Conservation (phyloP, 2,113 vertebrate genomes). For the Ceyx cyanopectus region DNA sequence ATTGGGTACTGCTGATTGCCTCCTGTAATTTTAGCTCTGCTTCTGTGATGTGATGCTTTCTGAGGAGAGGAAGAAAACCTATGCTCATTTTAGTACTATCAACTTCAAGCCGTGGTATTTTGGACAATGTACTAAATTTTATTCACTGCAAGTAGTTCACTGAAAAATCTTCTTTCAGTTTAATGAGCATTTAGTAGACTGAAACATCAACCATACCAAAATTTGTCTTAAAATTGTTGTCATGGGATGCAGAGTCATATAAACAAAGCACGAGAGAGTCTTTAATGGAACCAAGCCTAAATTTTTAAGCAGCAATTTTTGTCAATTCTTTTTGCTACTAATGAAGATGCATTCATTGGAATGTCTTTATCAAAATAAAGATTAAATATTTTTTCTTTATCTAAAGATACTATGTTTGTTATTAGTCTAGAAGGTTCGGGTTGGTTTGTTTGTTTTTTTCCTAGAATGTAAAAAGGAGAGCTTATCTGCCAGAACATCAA, state of each 20-base stretch:
- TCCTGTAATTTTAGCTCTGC: not conserved
- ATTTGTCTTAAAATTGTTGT: not conserved
- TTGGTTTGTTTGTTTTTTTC: not conserved
- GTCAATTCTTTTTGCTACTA: not conserved
- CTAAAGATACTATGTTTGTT: not conserved
- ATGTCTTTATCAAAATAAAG: not conserved
- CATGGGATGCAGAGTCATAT: not conserved
- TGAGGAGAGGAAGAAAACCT: not conserved
- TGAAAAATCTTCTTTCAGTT: slow-evolving; percentile 6
- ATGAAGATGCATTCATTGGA: not conserved
- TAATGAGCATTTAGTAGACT: slow-evolving; percentile 6
- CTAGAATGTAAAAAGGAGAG: not conserved
- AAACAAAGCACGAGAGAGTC: not conserved
- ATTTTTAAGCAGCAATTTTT: not conserved
- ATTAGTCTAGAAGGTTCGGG: not conserved
- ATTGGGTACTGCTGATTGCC: not conserved
- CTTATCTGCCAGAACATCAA: not conserved
- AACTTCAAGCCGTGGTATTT: not conserved
- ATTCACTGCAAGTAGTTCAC: not conserved
- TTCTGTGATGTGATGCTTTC: not conserved
- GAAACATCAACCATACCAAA: not conserved
- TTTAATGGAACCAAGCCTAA: not conserved
- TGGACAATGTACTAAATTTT: not conserved
- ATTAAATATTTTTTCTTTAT: not conserved
- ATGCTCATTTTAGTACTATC: not conserved